These are phyloP conservation scores for Pachypeltis micranthus DNA, from an alignment of 1,140 invertebrate genomes.

Conservation along the genomic window DNA sequence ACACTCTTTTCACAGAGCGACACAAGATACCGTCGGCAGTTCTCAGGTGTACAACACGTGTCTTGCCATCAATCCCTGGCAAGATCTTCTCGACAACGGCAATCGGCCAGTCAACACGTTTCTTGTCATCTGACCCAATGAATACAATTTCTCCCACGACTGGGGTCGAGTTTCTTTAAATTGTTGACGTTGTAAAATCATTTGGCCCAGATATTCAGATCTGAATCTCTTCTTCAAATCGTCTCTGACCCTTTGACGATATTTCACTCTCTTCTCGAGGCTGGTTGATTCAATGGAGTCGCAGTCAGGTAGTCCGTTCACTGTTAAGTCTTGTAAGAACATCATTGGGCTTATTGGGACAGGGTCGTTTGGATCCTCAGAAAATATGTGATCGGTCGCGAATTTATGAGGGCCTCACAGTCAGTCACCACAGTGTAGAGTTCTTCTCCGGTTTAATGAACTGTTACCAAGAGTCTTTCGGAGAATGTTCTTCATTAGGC, in stretches of 20 bases:
- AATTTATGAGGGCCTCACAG: conserved; percentile 30
- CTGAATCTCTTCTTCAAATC: conserved; percentile 12
- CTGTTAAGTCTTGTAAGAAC: conserved; percentile 28
- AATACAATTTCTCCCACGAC: conserved; percentile 24
- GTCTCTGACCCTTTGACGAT: conserved; percentile 7
- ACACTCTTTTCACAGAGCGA: not conserved
- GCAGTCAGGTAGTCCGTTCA: conserved; percentile 24
- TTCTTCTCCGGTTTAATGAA: conserved; percentile 29
- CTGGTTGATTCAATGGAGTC: not conserved
- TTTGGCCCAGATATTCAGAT: conserved; percentile 18
- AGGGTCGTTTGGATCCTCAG: conserved; percentile 24
- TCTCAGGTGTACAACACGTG: conserved; percentile 26
- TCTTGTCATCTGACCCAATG: conserved; percentile 25
- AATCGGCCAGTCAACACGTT: conserved; percentile 28
- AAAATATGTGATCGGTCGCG: conserved; percentile 32
- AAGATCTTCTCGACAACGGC: conserved; percentile 25
- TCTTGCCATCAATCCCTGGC: conserved; percentile 26
- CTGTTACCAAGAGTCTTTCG: conserved; percentile 28
- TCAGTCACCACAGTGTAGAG: conserved; percentile 31
- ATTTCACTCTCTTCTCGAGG: conserved; percentile 5
- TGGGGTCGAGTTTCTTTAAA: not conserved
- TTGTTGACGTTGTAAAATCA: not conserved
- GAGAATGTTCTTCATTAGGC: conserved; percentile 31
- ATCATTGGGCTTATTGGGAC: conserved; percentile 23
- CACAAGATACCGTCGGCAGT: conserved; percentile 21